Base-by-base conservation (phyloP, 2,797 vertebrate genomes). In the Eidolon dupreanum region DNA sequence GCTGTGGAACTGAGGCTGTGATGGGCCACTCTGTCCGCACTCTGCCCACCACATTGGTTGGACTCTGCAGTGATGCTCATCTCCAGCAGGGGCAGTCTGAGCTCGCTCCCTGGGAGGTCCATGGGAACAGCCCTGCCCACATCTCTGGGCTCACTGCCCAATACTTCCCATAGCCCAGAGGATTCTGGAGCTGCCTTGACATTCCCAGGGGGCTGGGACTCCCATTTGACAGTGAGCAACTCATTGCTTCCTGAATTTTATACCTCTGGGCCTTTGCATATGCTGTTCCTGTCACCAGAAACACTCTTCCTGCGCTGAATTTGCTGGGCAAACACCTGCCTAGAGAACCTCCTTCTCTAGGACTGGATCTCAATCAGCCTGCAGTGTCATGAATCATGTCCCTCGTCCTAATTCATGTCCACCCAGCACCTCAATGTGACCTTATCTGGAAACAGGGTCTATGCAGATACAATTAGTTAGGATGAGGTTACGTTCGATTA, bases 211-310 rank as follows among this genome's bases (percentile, higher is more conserved):
- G 43, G 63, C 63, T 28, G 22, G 33, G n/a, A 51, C 61, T 16
- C 38, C 1, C 31, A 38, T n/a, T 49, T 10, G 15, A 66, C 2
- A 6, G 26, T 0, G 6, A 63, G 17, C 6, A 22, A 8, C 43
- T 43, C 55, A 2, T 4, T 13, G 12, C 43, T 41, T 46, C 38
- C 75, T 59, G 31, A 75, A 33, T 1, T 16, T 8, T 55, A 53
- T 20, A 4, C 31, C 8, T 6, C 36, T 1, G 12, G 57, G 38
- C 22, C 61, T 85, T 36, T 43, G 53, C 43, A 28, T 1, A 5
- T 24, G 41, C 61, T 2, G 2, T 24, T 59, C 71, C 33, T 22
- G 7, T 13, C 57, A 22, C 13, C 41, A 16, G 3, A n/a, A 59
- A 78, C 53, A 41, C 15, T 24, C 70, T 43, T 94, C 53, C 53